phyloP scores from a whole-genome alignment of 1,140 invertebrate genomes.

The Drosophila nikananu region DNA sequence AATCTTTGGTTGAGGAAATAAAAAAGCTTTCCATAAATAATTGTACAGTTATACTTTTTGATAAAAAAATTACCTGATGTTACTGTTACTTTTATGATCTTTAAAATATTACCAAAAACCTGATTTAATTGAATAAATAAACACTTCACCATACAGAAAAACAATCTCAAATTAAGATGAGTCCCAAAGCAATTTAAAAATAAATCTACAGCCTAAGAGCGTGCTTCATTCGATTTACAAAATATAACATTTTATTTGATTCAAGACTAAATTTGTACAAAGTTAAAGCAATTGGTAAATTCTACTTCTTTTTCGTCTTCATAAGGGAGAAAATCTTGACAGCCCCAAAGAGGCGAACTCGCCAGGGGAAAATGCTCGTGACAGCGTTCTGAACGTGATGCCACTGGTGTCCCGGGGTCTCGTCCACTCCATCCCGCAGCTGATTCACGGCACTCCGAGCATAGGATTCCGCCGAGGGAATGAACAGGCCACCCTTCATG shows the following conservation, averaged over 20 bases:
- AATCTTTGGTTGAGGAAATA: too few relatives aligned
- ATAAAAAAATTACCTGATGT: too few relatives aligned
- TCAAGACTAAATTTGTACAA: background rate
- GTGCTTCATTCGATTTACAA: background rate
- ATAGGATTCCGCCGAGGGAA: constrained; percentile 92
- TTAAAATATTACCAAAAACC: too few relatives aligned
- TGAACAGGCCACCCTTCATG: constrained; percentile 90
- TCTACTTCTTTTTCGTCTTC: background rate
- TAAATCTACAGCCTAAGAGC: background rate
- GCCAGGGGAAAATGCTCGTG: constrained; percentile 29
- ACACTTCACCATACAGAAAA: background rate
- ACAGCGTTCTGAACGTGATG: constrained; percentile 89
- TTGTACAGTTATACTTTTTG: too few relatives aligned
- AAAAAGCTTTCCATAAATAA: too few relatives aligned
- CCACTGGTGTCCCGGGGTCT: constrained; percentile 94
- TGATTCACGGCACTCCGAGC: constrained; percentile 92
- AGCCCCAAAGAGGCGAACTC: constrained; percentile 24
- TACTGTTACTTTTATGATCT: too few relatives aligned
- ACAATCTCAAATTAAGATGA: background rate
- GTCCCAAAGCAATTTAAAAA: background rate
- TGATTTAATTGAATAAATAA: background rate
- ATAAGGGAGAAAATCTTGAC: constrained; percentile 26
- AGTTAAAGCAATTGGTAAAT: background rate
- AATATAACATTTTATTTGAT: background rate
- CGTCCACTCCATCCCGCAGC: constrained; percentile 90